Percentiles rank a stretch among this genome's conserved stretches.
These are phyloP conservation scores for Lagria hirta DNA, from an alignment of 2,888 invertebrate genomes.

Conservation along the genomic window DNA sequence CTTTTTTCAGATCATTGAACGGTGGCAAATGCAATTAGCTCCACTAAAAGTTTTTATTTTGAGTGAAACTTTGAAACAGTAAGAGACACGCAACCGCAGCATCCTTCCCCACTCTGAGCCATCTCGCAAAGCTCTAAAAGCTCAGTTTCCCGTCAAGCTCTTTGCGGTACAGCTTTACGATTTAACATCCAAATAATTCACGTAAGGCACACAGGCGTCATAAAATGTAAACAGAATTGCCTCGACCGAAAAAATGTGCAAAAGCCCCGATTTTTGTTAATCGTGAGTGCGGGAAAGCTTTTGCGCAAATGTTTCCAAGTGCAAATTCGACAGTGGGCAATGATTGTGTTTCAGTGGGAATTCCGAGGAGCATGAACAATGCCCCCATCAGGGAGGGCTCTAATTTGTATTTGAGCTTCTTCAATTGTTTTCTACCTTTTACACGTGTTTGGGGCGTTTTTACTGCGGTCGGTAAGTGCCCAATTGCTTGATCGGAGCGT, in stretches of 20 bases:
- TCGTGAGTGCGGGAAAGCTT: not conserved
- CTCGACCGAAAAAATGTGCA: not conserved
- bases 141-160: constrained; percentile 23
- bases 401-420: constrained; percentile 31
- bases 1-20: too few species aligned
- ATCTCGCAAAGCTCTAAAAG: constrained; percentile 22
- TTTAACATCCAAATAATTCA: not conserved
- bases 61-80: too few species aligned
- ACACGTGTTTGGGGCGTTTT: constrained; percentile 40
- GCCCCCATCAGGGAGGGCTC: constrained; percentile 24
- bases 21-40: too few species aligned
- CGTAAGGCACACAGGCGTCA: constrained; percentile 3
- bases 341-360: constrained; percentile 22
- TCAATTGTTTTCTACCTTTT: constrained; percentile 36
- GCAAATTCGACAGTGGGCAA: constrained; percentile 27
- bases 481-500: constrained; percentile 15
- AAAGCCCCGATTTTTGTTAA: not conserved
- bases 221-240: not conserved
- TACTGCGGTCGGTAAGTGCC: constrained; percentile 39
- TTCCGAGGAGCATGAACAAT: constrained; percentile 26
- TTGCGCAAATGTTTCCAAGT: constrained; percentile 33
- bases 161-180: constrained; percentile 6
- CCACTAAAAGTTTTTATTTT: too few species aligned
- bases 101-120: constrained; percentile 26
- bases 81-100: constrained; percentile 31